These are phyloP conservation scores for Girardia tigrina DNA, from an alignment of 2,888 invertebrate species.

Conservation along the genomic window DNA sequence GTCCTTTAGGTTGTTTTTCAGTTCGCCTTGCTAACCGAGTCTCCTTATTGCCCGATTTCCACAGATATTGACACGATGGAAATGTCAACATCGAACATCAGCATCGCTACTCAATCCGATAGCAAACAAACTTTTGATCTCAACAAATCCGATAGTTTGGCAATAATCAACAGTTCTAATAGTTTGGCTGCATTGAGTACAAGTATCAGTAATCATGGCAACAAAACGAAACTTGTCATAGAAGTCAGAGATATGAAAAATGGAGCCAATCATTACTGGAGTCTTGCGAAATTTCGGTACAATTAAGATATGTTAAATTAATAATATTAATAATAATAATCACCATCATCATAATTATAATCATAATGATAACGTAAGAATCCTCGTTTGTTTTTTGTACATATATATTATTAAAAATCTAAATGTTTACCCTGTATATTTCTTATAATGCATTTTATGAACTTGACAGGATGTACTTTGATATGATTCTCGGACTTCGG, in stretches of 20 bases:
- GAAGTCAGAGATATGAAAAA: constrained; percentile 97
- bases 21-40: constrained; percentile 89
- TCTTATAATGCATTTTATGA: too few relatives aligned
- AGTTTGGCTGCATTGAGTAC: neutral
- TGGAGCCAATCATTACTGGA: constrained; percentile 98
- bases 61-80: constrained; percentile 59
- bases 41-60: constrained; percentile 85
- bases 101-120: neutral
- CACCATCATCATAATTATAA: too few relatives aligned
- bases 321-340: too few relatives aligned
- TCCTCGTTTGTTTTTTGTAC: too few relatives aligned
- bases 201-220: constrained; percentile 48
- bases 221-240: constrained; percentile 88
- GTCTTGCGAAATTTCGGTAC: constrained; percentile 90
- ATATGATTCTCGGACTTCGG: too few relatives aligned
- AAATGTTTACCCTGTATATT: too few relatives aligned
- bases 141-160: constrained; percentile 17
- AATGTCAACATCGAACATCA: constrained; percentile 21
- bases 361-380: too few relatives aligned
- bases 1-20: constrained; percentile 91
- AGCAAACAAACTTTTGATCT: constrained; percentile 21
- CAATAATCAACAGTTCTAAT: constrained; percentile 39
- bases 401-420: too few relatives aligned
- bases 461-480: too few relatives aligned
- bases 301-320: neutral